These are phyloP conservation scores for Astyanax mexicanus DNA, from an alignment of 2,797 vertebrate species.

Conservation along the genomic window DNA sequence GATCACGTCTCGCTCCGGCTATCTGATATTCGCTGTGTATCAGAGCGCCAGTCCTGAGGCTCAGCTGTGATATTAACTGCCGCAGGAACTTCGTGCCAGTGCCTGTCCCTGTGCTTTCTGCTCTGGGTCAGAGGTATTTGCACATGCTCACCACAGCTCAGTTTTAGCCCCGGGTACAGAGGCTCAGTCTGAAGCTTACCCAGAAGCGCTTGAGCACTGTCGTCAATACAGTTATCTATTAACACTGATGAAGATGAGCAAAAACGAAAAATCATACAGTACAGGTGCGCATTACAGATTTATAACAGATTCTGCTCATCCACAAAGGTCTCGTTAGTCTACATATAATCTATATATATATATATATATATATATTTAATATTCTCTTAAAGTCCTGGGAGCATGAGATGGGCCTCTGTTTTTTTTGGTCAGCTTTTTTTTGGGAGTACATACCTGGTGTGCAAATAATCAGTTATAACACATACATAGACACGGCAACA, in stretches of 20 bases:
- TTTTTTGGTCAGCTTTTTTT: no score
- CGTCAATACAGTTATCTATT: background rate
- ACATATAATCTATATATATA: no score
- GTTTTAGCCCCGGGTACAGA: slow-evolving; percentile 17
- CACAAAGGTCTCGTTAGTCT: no score
- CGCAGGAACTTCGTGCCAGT: slow-evolving; percentile 26
- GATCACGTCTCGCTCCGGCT: slow-evolving; percentile 5
- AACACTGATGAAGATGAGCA: background rate
- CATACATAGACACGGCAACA: no score
- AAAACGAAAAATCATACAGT: background rate
- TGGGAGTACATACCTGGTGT: no score
- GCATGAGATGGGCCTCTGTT: no score
- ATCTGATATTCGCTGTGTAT: slow-evolving; percentile 22
- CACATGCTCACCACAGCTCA: background rate
- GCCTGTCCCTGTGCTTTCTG: slow-evolving; percentile 27
- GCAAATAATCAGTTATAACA: no score
- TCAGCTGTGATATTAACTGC: slow-evolving; percentile 48
- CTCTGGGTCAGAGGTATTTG: slow-evolving; percentile 38
- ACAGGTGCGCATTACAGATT: background rate
- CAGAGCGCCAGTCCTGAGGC: slow-evolving; percentile 10
- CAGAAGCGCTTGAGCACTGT: background rate
- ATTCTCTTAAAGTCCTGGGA: no score
- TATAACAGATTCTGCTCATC: background rate
- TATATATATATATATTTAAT: no score
- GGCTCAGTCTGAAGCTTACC: background rate